Evolutionary conservation across 1,140 invertebrate genomes (phyloP).

Genomic region (Drosophila repletoides): DNA sequence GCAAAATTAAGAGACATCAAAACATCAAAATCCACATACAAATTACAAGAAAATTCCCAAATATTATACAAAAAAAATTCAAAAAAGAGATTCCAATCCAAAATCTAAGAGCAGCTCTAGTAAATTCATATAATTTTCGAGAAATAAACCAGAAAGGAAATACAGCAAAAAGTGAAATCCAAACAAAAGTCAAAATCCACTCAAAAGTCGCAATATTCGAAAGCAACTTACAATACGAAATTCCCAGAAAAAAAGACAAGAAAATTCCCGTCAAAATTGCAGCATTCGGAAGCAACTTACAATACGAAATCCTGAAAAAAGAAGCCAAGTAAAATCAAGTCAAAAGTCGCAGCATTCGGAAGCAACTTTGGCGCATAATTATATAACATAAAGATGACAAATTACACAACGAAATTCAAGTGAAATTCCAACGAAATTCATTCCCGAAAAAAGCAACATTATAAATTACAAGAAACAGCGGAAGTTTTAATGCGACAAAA

Average conservation of each 20-base stretch:
- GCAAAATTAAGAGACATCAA: slow-evolving; percentile 29
- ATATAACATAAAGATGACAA: slow-evolving; percentile 75
- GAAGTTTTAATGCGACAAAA: slow-evolving; percentile 80
- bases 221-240: slow-evolving; percentile 32
- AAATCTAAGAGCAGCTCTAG: neutral
- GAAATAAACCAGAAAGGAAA: slow-evolving; percentile 15
- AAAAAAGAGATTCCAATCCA: neutral
- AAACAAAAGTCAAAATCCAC: slow-evolving; percentile 7
- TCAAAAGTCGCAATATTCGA: slow-evolving; percentile 39
- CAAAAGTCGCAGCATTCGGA: slow-evolving; percentile 44
- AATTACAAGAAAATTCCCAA: neutral
- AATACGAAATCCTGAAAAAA: slow-evolving; percentile 19
- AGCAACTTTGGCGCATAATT: slow-evolving; percentile 65
- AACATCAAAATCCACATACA: slow-evolving; percentile 15
- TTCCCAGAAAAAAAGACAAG: slow-evolving; percentile 16
- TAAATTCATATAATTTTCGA: slow-evolving; percentile 19
- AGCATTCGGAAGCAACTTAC: slow-evolving; percentile 21
- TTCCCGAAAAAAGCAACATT: slow-evolving; percentile 67
- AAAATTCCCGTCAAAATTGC: slow-evolving; percentile 31
- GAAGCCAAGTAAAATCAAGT: slow-evolving; percentile 27
- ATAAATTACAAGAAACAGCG: slow-evolving; percentile 77
- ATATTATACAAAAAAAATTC: neutral
- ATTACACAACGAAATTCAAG: too few relatives aligned
- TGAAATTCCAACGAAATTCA: slow-evolving; percentile 59
- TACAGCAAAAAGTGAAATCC: slow-evolving; percentile 1